phyloP scores from a whole-genome alignment of 2,888 invertebrate species.

The Poecilobothrus nobilitatus region DNA sequence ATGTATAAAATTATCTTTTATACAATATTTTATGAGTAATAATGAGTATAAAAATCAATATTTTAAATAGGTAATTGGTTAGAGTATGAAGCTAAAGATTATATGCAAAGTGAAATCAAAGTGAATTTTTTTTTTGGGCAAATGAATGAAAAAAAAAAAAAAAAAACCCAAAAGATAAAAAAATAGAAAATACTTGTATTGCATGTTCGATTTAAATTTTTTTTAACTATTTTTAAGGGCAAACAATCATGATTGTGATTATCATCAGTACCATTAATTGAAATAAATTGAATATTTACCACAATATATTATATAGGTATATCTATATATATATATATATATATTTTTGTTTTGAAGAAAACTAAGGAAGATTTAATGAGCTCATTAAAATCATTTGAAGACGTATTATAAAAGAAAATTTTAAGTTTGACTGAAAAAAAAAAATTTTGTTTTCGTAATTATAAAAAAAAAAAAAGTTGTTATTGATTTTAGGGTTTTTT shows the following conservation, averaged over 20 bases:
- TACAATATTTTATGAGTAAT: neutral
- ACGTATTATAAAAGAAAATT: too few relatives aligned
- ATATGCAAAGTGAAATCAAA: neutral
- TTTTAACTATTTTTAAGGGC: neutral
- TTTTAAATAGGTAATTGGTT: neutral
- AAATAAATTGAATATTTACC: neutral
- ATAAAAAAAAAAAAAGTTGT: too few relatives aligned
- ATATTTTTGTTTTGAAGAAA: neutral
- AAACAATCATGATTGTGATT: neutral
- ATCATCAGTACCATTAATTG: neutral
- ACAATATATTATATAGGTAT: too few relatives aligned
- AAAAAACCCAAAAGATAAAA: too few relatives aligned
- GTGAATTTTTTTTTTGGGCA: too few relatives aligned
- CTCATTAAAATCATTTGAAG: neutral
- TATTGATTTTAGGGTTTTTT: too few relatives aligned
- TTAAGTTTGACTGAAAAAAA: too few relatives aligned
- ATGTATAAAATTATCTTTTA: conserved; percentile 2
- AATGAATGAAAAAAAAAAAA: too few relatives aligned
- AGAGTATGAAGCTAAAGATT: neutral
- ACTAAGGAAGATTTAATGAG: neutral
- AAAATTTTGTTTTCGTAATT: too few relatives aligned
- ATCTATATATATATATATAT: too few relatives aligned
- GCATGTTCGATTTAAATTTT: too few relatives aligned
- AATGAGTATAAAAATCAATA: neutral
- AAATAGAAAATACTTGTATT: too few relatives aligned